A percentile compares a stretch with the other conserved stretches of the same genome.
Conservation (phyloP, 2,113 vertebrate genomes). For the Gopherus flavomarginatus region DNA sequence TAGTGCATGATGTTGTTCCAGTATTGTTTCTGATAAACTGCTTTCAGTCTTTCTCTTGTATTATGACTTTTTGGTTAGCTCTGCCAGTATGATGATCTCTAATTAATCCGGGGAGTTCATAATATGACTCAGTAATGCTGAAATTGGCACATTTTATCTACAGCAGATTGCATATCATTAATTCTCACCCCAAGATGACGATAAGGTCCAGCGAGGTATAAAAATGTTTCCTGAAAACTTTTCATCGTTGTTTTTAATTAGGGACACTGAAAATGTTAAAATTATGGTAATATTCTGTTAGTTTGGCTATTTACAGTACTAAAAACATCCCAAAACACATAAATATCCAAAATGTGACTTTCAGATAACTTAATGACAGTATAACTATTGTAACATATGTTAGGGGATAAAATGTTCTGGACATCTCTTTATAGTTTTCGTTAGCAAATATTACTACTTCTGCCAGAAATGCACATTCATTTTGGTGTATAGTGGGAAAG, state of each 20-base stretch:
- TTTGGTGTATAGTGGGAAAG: background rate
- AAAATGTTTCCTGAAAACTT: background rate
- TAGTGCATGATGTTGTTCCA: background rate
- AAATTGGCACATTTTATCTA: background rate
- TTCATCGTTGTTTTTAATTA: background rate
- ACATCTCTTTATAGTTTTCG: rapidly evolving
- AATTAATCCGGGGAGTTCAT: background rate
- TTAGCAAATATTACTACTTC: background rate
- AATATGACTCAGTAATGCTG: background rate
- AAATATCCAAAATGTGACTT: background rate
- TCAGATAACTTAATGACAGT: background rate
- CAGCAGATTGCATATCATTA: background rate
- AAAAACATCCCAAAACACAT: background rate
- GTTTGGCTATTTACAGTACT: background rate
- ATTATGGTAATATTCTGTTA: background rate
- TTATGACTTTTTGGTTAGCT: background rate
- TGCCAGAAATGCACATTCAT: background rate
- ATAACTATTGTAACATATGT: background rate
- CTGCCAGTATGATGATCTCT: background rate
- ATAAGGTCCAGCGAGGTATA: background rate
- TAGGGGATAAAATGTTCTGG: background rate
- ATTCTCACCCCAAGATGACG: background rate
- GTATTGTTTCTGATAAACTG: background rate
- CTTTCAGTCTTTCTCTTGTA: background rate
- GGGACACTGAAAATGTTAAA: background rate